Evolutionary conservation across 30 jellyfish, hydroid and myxozoan genomes (phyloP).

Genomic region (Aurelia sp.): DNA sequence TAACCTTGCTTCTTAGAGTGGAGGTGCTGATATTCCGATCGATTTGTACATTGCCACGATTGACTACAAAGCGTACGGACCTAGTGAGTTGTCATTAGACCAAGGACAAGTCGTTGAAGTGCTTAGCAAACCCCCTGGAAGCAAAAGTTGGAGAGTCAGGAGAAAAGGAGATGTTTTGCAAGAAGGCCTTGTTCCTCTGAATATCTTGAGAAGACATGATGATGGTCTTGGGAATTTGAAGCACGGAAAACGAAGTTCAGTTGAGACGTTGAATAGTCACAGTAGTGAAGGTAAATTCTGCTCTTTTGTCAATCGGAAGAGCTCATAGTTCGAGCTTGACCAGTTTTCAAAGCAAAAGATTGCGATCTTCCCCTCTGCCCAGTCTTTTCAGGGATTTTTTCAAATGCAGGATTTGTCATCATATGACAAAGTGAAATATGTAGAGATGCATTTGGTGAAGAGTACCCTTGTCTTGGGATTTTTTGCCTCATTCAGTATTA

Average conservation of each 20-base stretch:
- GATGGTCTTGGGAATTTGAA: constrained; percentile 65
- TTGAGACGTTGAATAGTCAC: constrained; percentile 95
- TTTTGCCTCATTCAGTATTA: no score
- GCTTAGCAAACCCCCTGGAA: constrained; percentile 96
- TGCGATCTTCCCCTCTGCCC: no score
- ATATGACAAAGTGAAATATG: no score
- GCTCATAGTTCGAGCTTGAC: no score
- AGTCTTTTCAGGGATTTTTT: no score
- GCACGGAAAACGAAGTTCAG: constrained; percentile 71
- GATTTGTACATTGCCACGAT: constrained; percentile 73
- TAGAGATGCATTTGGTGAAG: no score
- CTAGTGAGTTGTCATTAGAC: constrained; percentile 80
- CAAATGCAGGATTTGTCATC: no score
- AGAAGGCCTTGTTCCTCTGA: constrained; percentile 93
- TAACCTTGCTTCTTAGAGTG: constrained; percentile 58
- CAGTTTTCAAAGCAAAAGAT: no score
- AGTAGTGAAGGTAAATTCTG: constrained; percentile 93
- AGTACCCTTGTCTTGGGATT: no score
- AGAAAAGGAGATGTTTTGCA: constrained; percentile 67
- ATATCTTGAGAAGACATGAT: constrained; percentile 68
- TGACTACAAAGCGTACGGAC: constrained; percentile 73
- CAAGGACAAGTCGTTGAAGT: constrained; percentile 93
- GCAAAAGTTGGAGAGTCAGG: constrained; percentile 96
- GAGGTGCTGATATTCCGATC: constrained; percentile 57
- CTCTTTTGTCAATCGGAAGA: no score